Base-by-base conservation (phyloP, 2,797 vertebrate genomes). In the Trematomus bernacchii region DNA sequence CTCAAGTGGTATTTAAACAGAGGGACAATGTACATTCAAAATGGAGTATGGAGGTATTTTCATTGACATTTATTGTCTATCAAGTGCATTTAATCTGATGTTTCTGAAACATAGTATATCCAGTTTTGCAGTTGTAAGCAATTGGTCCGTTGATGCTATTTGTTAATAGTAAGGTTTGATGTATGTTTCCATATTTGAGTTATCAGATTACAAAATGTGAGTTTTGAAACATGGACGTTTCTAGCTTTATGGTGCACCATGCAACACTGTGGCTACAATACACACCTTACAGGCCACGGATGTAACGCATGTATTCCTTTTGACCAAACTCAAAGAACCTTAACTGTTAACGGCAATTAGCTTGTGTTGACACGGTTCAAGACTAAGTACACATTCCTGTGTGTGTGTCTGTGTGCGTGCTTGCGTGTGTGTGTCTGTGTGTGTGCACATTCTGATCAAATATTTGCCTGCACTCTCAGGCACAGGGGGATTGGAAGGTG, bases 381-480 rank as follows among this genome's bases (percentile, higher is more conserved):
- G 66, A n/a, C 12, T 47, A 57, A 66, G 65, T 30, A 74, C 61
- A 52, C 66, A 21, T 55, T n/a, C 10, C 23, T 73, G 73, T 75
- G 33, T 61, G 40, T 73, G 60, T 79, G 70, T 62, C 63, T 72
- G 64, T 68, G 71, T 69, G 13, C 43, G 3, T 59, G 27, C 52
- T 16, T 61, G 42, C 14, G 11, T 23, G 12, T 37, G 33, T 33
- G 46, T 59, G 53, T 58, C 55, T 73, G 48, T 68, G 66, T 58
- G 62, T 53, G 58, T 59, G 80, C 61, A 80, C 6, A 63, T 73
- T 76, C 86, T 89, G 74, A 86, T 93, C 90, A 95, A 95, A 95
- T 95, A 95, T 95, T 95, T 95, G 90, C 90, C 84, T 90, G 82
- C 87, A 78, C 89, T 94, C 87, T 90, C 63, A 85, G 83, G 86